A percentile compares a stretch with the other conserved stretches of the same genome.
phyloP scores from a whole-genome alignment of 2,888 invertebrate genomes.

The Dynastes grantii region DNA sequence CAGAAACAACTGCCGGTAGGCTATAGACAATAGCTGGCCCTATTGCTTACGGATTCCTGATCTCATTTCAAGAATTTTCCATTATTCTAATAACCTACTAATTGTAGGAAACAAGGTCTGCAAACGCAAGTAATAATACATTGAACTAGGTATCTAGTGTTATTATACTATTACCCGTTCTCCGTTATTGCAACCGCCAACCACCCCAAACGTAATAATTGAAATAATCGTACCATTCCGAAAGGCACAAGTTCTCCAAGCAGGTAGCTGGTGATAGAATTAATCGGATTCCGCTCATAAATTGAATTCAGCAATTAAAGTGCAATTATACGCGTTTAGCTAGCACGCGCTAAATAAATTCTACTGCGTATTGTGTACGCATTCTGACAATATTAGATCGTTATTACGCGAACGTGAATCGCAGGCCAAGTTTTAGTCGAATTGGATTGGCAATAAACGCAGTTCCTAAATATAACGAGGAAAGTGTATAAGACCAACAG shows the following conservation, averaged over 20 bases:
- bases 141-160: neutral
- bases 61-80: no score
- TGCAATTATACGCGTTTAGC: conserved; percentile 24
- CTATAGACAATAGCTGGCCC: no score
- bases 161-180: neutral
- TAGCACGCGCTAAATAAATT: conserved; percentile 32
- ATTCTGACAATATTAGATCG: conserved; percentile 9
- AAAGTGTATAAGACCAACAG: no score
- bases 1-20: no score
- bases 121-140: no score
- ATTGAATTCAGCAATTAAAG: conserved; percentile 21
- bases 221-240: neutral
- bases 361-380: conserved; percentile 5
- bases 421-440: neutral
- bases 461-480: no score
- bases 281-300: conserved; percentile 25
- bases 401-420: neutral
- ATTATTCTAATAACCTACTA: no score
- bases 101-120: no score
- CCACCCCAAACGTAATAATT: neutral
- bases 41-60: no score
- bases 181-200: neutral
- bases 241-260: neutral
- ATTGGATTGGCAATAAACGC: neutral
- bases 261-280: conserved; percentile 22